phyloP scores from a whole-genome alignment of 2,797 vertebrate genomes.

The Melanotaenia boesemani region DNA sequence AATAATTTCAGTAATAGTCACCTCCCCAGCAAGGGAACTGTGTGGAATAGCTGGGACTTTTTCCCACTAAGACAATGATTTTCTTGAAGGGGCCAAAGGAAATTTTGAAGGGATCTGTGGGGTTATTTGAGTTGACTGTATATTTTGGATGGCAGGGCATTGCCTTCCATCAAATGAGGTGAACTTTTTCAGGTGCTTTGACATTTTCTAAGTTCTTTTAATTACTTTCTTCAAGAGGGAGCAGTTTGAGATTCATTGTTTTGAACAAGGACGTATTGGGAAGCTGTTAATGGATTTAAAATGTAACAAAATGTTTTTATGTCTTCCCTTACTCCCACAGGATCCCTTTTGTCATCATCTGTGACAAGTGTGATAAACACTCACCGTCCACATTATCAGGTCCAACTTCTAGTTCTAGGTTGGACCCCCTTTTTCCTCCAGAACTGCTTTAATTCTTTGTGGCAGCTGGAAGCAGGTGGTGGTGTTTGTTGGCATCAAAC shows the following conservation, averaged over 20 bases:
- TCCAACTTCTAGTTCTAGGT: too few relatives aligned
- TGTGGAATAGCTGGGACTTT: slow-evolving; percentile 35
- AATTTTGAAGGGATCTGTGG: slow-evolving; percentile 46
- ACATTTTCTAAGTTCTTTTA: slow-evolving; percentile 16
- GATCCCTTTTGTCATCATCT: too few relatives aligned
- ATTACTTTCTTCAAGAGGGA: neutral
- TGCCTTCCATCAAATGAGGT: slow-evolving; percentile 16
- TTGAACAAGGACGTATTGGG: neutral
- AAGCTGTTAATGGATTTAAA: neutral
- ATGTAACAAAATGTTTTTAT: too few relatives aligned
- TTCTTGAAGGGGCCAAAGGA: slow-evolving; percentile 18
- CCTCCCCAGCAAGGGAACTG: slow-evolving; percentile 17
- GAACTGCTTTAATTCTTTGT: too few relatives aligned
- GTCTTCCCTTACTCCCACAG: too few relatives aligned
- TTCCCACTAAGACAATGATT: slow-evolving; percentile 32
- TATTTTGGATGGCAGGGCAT: neutral
- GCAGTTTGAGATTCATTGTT: neutral
- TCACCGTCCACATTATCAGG: too few relatives aligned
- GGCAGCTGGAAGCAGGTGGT: too few relatives aligned
- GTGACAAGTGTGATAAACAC: too few relatives aligned
- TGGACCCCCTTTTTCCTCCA: too few relatives aligned
- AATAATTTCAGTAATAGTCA: slow-evolving; percentile 29
- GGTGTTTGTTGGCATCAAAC: too few relatives aligned
- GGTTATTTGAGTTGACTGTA: slow-evolving; percentile 26
- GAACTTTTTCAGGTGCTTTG: slow-evolving; percentile 13